A percentile compares a stretch with the other conserved stretches of the same genome.
Evolutionary conservation across 1,140 invertebrate genomes (phyloP).

Genomic region (Cydia fagiglandana): DNA sequence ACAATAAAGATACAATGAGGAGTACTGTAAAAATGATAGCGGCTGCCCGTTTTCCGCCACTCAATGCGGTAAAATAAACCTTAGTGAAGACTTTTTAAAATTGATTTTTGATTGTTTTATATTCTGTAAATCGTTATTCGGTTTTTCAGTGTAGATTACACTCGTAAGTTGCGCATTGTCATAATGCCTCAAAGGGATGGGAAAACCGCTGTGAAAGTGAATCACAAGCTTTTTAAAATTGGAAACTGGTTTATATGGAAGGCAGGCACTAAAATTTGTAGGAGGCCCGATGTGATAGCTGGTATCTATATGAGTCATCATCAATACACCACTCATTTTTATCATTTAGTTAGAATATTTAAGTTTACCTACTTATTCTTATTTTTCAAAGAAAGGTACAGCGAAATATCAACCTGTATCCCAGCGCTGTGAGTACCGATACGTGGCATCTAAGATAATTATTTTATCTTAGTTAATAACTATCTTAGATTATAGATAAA

Average conservation of each 20-base stretch:
- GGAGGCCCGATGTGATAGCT: background rate
- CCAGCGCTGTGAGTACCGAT: too few relatives aligned
- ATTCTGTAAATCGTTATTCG: constrained; percentile 6
- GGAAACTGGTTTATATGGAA: background rate
- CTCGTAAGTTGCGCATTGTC: background rate
- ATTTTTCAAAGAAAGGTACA: too few relatives aligned
- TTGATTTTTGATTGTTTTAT: background rate
- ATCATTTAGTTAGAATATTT: too few relatives aligned
- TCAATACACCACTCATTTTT: background rate
- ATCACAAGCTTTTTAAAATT: background rate
- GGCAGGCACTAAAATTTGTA: background rate
- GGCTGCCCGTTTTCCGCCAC: constrained; percentile 45
- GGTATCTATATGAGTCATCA: background rate
- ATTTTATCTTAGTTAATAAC: too few relatives aligned
- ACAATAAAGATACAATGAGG: constrained; percentile 72
- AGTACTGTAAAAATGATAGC: constrained; percentile 64
- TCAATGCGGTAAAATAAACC: background rate
- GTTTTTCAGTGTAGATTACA: background rate
- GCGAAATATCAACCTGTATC: too few relatives aligned
- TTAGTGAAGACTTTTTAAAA: background rate
- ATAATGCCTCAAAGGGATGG: background rate
- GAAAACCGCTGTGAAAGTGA: background rate
- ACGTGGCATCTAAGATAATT: too few relatives aligned
- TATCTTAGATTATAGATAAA: too few relatives aligned
- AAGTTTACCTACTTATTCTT: too few relatives aligned